Evolutionary conservation across 2,888 invertebrate genomes (phyloP).

Genomic region (Anticlea derivata): DNA sequence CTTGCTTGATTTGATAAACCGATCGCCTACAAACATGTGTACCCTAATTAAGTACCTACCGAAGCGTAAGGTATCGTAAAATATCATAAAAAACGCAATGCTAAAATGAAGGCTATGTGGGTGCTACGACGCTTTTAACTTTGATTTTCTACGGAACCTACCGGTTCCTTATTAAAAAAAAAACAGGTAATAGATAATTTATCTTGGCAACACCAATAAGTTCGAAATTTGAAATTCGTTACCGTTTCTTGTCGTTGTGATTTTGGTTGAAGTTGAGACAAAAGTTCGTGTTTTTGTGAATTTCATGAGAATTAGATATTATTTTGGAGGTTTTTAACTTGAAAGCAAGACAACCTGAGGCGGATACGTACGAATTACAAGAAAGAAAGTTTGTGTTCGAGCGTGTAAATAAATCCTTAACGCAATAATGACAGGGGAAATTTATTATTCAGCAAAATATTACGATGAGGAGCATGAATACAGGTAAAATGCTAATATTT

Average conservation of each 20-base stretch:
- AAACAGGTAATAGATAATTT: too few relatives aligned
- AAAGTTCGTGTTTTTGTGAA: slow-evolving; percentile 32
- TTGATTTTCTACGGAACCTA: neutral
- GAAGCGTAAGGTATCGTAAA: too few relatives aligned
- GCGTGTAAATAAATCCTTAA: slow-evolving; percentile 6
- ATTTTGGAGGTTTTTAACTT: neutral
- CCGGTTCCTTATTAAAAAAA: neutral
- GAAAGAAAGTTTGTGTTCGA: neutral
- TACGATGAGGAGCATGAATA: slow-evolving; percentile 96
- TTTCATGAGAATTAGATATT: slow-evolving; percentile 11
- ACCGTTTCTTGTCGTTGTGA: slow-evolving; percentile 20
- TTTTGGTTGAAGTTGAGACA: slow-evolving; percentile 5
- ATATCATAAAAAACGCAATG: too few relatives aligned
- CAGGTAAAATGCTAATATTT: slow-evolving; percentile 85
- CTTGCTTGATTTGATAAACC: too few relatives aligned
- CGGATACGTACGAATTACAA: neutral
- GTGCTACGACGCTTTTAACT: too few relatives aligned
- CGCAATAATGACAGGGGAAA: slow-evolving; percentile 86
- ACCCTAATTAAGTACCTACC: too few relatives aligned
- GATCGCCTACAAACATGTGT: too few relatives aligned
- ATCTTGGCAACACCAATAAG: neutral
- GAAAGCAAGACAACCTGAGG: neutral
- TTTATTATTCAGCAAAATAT: slow-evolving; percentile 97
- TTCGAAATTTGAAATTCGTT: slow-evolving; percentile 32
- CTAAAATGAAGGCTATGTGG: too few relatives aligned